These are phyloP conservation scores for Thyatira batis DNA, from an alignment of 2,888 invertebrate species.

Conservation along the genomic window DNA sequence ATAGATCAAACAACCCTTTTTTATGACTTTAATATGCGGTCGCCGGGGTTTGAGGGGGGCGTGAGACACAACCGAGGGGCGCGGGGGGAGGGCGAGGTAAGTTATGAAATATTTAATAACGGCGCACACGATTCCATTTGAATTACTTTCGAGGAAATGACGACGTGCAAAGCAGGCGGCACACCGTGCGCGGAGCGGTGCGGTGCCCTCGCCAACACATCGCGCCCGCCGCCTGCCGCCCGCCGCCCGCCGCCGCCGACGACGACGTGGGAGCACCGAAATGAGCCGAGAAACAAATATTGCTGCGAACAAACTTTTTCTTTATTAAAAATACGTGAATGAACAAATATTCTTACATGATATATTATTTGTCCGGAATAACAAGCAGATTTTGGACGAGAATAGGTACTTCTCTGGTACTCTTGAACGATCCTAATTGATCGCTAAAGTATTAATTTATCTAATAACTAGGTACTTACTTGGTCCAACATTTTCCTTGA, in stretches of 20 bases:
- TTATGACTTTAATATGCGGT: slow-evolving; percentile 83
- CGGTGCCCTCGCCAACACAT: slow-evolving; percentile 22
- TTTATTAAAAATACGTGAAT: slow-evolving; percentile 53
- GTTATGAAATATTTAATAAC: slow-evolving; percentile 84
- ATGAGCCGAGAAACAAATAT: slow-evolving; percentile 59
- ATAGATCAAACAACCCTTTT: slow-evolving; percentile 84
- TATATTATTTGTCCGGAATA: slow-evolving; percentile 1
- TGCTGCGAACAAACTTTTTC: slow-evolving; percentile 58
- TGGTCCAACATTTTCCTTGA: too few species aligned
- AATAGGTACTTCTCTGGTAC: too few species aligned
- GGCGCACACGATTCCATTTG: slow-evolving; percentile 82
- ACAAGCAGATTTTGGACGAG: not conserved
- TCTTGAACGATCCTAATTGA: too few species aligned
- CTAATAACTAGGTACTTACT: too few species aligned
- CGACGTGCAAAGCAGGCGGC: slow-evolving; percentile 68
- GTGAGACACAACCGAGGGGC: slow-evolving; percentile 44
- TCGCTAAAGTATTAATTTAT: too few species aligned
- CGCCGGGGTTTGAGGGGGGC: slow-evolving; percentile 56
- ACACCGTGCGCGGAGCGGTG: slow-evolving; percentile 39
- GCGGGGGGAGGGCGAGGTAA: slow-evolving; percentile 62
- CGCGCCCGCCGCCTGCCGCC: slow-evolving; percentile 12
- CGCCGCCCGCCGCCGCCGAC: slow-evolving; percentile 13
- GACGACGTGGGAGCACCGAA: slow-evolving; percentile 40
- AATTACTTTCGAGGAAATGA: slow-evolving; percentile 82
- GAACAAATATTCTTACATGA: slow-evolving; percentile 24